Conservation (phyloP, 2,797 vertebrate genomes). For the Peromyscus melanophrys region DNA sequence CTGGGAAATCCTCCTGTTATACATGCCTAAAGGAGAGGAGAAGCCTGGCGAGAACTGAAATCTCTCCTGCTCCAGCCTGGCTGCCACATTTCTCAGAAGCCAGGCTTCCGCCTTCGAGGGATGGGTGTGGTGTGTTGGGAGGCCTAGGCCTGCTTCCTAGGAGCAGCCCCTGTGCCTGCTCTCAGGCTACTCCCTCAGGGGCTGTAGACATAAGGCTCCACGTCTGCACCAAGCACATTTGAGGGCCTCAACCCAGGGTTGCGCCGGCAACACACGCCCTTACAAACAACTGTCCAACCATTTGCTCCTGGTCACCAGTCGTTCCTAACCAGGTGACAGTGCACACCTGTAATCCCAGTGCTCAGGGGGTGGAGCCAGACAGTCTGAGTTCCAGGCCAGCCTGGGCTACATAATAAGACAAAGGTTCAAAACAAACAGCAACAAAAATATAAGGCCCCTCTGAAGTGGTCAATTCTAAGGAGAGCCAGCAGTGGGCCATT, state of each 20-base stretch:
- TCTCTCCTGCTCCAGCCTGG: not conserved
- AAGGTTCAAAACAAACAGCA: not conserved
- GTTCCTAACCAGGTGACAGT: not conserved
- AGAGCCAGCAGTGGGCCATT: not conserved
- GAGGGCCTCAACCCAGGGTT: not conserved
- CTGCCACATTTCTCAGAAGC: not conserved
- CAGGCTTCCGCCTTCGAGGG: not conserved
- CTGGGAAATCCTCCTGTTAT: not conserved
- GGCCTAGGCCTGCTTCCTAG: not conserved
- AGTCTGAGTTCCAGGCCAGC: not conserved
- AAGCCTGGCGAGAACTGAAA: not conserved
- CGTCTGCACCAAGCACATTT: not conserved
- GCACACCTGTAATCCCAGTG: not conserved
- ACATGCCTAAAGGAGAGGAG: not conserved
- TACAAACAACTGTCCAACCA: not conserved
- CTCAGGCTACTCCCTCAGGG: not conserved
- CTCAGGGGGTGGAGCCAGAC: too few relatives aligned
- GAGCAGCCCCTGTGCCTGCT: not conserved
- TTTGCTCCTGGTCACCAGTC: not conserved
- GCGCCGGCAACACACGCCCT: not conserved
- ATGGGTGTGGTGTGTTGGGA: not conserved
- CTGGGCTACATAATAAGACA: not conserved
- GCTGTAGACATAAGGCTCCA: not conserved
- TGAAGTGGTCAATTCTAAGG: not conserved
- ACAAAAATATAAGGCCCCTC: not conserved